Evolutionary conservation across 2,888 invertebrate genomes (phyloP), one percentile per base, ranked within the genome.

Genomic region (Lithophane leautieri): DNA sequence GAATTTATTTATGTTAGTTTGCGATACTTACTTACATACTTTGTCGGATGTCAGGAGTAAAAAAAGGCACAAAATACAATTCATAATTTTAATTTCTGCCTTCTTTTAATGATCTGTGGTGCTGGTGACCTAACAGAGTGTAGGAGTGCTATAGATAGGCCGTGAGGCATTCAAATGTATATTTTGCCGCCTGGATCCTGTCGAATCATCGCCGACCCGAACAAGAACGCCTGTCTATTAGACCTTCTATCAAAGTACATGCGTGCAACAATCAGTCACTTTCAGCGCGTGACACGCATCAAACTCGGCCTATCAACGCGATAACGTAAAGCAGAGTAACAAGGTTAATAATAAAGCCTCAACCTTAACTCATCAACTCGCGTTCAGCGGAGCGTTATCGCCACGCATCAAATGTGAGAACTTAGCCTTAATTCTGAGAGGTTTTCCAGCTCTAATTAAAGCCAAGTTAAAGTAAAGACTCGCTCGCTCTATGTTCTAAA

Each of bases 361-460:
- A 54, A 54, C 65, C 19, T 60, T 34, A 44, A 70, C 44, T 77
- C n/a, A 78, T 58, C 14, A 70, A 56, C 34, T 44, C 25, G 54
- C 25, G 73, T 28, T 72, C 73, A 78, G 9, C 79, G 65, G 63
- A 78, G 73, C 80, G 68, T 54, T 52, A 34, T 58, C 16, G 47
- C 47, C 40, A 77, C 67, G 83, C 83, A 78, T 83, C 67, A 34
- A 50, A 66, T 66, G 25, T 44, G 42, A 70, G 47, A 82, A 72
- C 72, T 83, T 71, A 72, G 54, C 79, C 60, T 72, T 83, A 60
- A 83, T 78, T 65, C 47, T 16, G 14, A 80, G 63, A 68, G 22
- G 58, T 60, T 81, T 52, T 67, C 54, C 34, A 58, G 62, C 28
- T 44, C n/a, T 50, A 62, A 76, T 76, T 69, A 56, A 66, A 61